Evolutionary conservation across 2,888 invertebrate genomes (phyloP).

Genomic region (Panorpa germanica): DNA sequence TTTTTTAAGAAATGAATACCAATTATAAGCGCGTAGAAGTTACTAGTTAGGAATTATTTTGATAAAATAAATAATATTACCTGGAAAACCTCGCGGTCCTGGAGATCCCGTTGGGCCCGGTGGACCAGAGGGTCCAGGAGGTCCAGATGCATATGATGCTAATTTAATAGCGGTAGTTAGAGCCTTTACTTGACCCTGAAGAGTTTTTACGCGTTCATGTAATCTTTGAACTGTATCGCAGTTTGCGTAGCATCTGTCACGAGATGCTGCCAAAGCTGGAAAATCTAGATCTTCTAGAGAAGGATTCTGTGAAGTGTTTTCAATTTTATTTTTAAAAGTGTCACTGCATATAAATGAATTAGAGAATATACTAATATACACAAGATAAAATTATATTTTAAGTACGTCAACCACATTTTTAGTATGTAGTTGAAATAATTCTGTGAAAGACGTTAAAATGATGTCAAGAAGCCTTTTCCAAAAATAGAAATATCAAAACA

Average conservation of each 20-base stretch:
- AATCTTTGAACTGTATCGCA: conserved; percentile 40
- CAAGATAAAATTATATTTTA: no score
- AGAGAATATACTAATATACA: no score
- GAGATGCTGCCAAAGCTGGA: conserved; percentile 23
- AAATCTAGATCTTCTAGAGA: no score
- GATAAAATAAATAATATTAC: conserved; percentile 15
- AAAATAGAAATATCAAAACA: no score
- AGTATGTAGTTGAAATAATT: no score
- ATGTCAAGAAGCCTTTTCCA: no score
- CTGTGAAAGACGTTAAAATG: no score
- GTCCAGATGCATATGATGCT: conserved; percentile 30
- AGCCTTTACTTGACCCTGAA: conserved; percentile 31
- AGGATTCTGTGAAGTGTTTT: no score
- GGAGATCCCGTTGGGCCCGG: conserved; percentile 26
- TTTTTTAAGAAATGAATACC: not conserved
- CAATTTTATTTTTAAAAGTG: no score
- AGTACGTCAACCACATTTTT: no score
- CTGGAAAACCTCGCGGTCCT: conserved; percentile 26
- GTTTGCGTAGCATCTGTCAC: conserved; percentile 36
- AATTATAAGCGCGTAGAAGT: conserved; percentile 1
- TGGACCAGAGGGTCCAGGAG: conserved; percentile 27
- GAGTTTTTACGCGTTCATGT: conserved; percentile 31
- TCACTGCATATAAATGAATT: no score
- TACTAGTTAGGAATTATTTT: conserved; percentile 1
- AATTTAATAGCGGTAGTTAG: conserved; percentile 30